Conservation (phyloP, 2,113 vertebrate species). For the Trochalopteron elliotii region DNA sequence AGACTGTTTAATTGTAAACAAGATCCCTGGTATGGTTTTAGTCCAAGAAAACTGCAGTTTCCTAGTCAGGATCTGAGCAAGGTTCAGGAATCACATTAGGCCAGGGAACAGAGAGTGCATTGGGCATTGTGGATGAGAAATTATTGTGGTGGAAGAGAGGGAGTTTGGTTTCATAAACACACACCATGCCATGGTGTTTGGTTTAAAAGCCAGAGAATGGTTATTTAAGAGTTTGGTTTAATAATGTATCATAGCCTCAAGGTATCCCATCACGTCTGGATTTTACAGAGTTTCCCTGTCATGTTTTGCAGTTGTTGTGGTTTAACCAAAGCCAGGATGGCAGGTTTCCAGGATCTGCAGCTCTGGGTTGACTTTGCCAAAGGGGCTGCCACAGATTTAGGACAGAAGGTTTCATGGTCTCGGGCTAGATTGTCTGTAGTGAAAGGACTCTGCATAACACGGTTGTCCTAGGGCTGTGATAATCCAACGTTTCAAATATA, state of each 20-base stretch:
- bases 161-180: neutral
- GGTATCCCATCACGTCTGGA: neutral
- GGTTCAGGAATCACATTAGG: neutral
- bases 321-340: neutral
- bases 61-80: neutral
- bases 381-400: neutral
- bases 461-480: neutral
- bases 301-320: neutral
- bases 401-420: neutral
- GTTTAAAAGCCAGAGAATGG: neutral
- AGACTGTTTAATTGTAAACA: neutral
- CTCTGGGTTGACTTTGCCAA: neutral
- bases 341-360: neutral
- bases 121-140: neutral
- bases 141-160: neutral
- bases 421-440: neutral
- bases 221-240: neutral
- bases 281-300: neutral
- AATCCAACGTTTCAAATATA: neutral
- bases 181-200: neutral
- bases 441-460: neutral
- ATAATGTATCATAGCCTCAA: neutral
- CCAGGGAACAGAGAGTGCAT: neutral
- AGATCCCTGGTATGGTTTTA: neutral
- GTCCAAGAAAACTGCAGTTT: neutral